Base-by-base conservation (phyloP, 1,140 invertebrate genomes). In the Lasaia peninsularis region DNA sequence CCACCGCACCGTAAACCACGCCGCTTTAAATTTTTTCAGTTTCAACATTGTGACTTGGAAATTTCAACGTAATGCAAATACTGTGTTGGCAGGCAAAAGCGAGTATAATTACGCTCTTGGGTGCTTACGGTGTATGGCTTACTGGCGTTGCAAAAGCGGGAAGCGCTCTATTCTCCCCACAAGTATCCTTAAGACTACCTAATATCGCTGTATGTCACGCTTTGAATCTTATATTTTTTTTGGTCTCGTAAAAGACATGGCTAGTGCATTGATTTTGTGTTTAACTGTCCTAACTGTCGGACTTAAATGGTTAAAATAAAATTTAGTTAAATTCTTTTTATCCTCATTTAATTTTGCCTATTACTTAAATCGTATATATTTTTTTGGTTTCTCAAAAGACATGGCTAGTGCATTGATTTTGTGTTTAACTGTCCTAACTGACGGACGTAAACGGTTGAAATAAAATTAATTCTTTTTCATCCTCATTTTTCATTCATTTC, bases 11-110 rank as follows among this genome's bases (percentile, higher is more conserved):
- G 61, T 64, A 52, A 62, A 63, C 52, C 61, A 54, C 60, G 60
- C 62, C 53, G 58, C 61, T 58, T 55, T 57, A 59, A 67, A 66
- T 69, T 71, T 68, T 69, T 56, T 58, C 57, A 53, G 53, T 67
- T 69, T 57, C 56, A 62, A 51, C 62, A 71, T 67, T 71, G 65
- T 68, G 65, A 65, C 69, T 66, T 66, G 59, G 53, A 66, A 62
- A 62, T 68, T 68, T 64, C 67, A 63, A 63, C 67, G 65, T 78
- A 78, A 79, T 77, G 76, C 69, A 75, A 75, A 79, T 77, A 71
- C 68, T 66, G 65, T 74, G 74, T 75, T 68, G 69, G 68, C 69
- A 60, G 64, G 63, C 58, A 69, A 71, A 70, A 76, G 71, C 66
- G 63, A 62, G 62, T 67, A 69, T 75, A 75, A 79, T 79, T 79